Conservation (phyloP, 2,113 vertebrate genomes). For the Oreochromis aureus region DNA sequence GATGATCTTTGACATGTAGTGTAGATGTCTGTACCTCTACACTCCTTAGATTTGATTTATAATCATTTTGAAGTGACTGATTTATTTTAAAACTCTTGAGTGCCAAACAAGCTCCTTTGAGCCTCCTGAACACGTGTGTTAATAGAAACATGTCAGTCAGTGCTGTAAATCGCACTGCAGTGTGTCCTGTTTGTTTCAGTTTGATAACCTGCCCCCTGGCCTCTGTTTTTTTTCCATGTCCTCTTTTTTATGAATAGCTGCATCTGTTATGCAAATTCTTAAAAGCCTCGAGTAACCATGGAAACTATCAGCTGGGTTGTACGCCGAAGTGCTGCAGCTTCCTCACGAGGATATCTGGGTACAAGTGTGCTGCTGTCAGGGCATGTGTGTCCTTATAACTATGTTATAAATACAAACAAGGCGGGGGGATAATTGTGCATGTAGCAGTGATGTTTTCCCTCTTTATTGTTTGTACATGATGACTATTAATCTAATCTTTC, state of each 20-base stretch:
- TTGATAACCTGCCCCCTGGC: not conserved
- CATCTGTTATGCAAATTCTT: conserved; percentile 40
- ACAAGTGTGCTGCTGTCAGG: not conserved
- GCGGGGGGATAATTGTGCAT: not conserved
- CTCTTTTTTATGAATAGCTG: conserved; percentile 43
- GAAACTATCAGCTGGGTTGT: conserved; percentile 44
- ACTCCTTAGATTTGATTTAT: not conserved
- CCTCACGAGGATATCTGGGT: not conserved
- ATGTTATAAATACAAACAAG: not conserved
- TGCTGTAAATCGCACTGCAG: not conserved
- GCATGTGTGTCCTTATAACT: not conserved
- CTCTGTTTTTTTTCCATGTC: not conserved
- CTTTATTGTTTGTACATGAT: not conserved
- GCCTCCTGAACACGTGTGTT: not conserved
- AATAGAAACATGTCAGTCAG: not conserved
- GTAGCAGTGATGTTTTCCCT: not conserved
- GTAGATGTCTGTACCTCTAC: not conserved
- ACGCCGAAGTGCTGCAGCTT: not conserved
- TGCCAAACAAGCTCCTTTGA: not conserved
- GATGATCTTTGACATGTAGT: not conserved
- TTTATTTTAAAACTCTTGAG: not conserved
- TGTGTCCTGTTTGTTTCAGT: not conserved
- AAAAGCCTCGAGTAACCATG: conserved; percentile 50
- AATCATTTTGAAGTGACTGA: not conserved
- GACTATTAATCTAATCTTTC: not conserved